Base-by-base conservation (phyloP, 2,113 vertebrate species). In the Tympanuchus pallidicinctus region DNA sequence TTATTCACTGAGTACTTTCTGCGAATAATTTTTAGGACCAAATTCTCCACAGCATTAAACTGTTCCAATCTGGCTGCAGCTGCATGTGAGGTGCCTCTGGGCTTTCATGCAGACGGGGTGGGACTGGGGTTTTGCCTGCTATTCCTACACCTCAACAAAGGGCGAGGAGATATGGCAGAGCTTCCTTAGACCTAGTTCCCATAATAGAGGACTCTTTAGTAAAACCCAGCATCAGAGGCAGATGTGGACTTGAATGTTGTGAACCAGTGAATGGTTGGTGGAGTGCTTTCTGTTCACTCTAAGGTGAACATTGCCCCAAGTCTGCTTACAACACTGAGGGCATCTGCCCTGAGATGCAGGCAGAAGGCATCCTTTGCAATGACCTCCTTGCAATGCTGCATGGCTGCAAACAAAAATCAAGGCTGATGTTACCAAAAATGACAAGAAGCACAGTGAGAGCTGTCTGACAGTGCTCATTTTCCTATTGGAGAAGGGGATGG, bases 1-100 rank as follows among this genome's bases (percentile, higher is more conserved):
- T 83, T 25, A 74, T 74, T 83, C 92, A 89, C 52, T 54, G 45
- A 30, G 30, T 75, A 63, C 36, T 88, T 94, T 90, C 85, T 74
- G 52, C 64, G 72, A 91, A 67, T 88, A 69, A 61, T 78, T 91
- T 85, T 90, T 83, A 92, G 82, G 79, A 36, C 18, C 43, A 72
- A 69, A 42, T 84, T 88, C 52, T 52, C 76, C 61, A 16, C 2
- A 40, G 47, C 1, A 10, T 34, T 10, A 3, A 73, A 17, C n/a
- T 40, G 40, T 70, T 86, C 67, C 47, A 32, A 34, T 36, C 17
- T 71, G 64, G 40, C 77, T 69, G 82, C 63, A 1, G 12, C 69
- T 32, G 69, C 30, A 2, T 10, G 30, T 1, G 6, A 59, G 72
- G 22, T 38, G 28, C 30, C 72, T 71, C 60, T 45, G 24, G 27